These are phyloP conservation scores for Cololabis saira DNA, from an alignment of 2,113 vertebrate species.

Conservation along the genomic window DNA sequence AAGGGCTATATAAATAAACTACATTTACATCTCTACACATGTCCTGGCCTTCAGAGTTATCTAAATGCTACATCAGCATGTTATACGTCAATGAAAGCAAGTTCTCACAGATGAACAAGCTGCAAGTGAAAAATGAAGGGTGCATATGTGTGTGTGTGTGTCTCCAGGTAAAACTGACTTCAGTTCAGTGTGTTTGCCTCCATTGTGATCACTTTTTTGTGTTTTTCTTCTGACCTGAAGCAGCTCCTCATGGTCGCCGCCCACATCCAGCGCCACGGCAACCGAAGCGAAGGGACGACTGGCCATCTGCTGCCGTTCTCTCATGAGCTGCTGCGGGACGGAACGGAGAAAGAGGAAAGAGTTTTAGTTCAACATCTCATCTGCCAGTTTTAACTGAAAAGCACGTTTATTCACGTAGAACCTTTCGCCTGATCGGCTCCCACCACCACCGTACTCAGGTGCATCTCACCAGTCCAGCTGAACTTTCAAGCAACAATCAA, in stretches of 20 bases:
- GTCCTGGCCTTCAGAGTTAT: too few relatives aligned
- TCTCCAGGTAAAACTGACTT: neutral
- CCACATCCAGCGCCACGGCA: slow-evolving; percentile 87
- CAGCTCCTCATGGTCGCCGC: slow-evolving; percentile 67
- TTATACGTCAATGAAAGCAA: neutral
- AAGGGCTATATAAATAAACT: too few relatives aligned
- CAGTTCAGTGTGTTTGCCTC: neutral
- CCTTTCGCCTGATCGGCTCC: too few relatives aligned
- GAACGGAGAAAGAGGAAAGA: slow-evolving; percentile 35
- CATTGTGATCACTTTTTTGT: neutral
- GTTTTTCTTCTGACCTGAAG: slow-evolving; percentile 55
- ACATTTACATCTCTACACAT: neutral
- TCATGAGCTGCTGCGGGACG: slow-evolving; percentile 87
- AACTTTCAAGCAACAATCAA: too few relatives aligned
- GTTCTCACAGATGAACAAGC: neutral
- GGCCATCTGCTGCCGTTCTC: slow-evolving; percentile 96
- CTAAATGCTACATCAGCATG: neutral
- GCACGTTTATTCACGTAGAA: too few relatives aligned
- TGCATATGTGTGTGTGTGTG: neutral
- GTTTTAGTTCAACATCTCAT: neutral
- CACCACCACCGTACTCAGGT: too few relatives aligned
- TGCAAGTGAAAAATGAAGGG: neutral
- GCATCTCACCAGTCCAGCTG: too few relatives aligned
- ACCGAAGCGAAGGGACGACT: slow-evolving; percentile 93
- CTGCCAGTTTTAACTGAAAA: too few relatives aligned